phyloP scores from a whole-genome alignment of 1,140 invertebrate species.

The Onthophagus taurus region DNA sequence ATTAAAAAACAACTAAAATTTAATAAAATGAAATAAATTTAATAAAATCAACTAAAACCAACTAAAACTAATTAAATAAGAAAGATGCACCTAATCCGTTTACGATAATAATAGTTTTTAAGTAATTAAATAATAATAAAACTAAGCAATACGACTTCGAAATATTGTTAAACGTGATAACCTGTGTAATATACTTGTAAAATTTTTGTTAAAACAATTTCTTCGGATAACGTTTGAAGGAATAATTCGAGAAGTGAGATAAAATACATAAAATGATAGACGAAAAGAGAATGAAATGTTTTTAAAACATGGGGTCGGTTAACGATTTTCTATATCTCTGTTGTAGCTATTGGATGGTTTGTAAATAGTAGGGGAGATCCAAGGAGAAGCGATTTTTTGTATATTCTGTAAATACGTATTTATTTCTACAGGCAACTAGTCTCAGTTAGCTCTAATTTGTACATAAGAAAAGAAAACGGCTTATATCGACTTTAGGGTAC shows the following conservation, averaged over 20 bases:
- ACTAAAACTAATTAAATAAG: slow-evolving; percentile 4
- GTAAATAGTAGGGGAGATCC: slow-evolving; percentile 5
- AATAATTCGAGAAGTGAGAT: neutral
- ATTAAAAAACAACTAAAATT: slow-evolving; percentile 18
- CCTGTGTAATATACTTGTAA: neutral
- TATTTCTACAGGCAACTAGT: slow-evolving; percentile 26
- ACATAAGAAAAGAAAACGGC: slow-evolving; percentile 9
- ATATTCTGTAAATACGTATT: slow-evolving; percentile 28
- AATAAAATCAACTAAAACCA: neutral
- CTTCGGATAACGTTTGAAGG: too few species aligned
- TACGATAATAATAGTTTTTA: too few species aligned
- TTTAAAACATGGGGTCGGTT: too few species aligned
- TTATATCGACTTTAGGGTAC: slow-evolving; percentile 1
- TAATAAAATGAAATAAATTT: slow-evolving; percentile 7
- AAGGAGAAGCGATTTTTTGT: slow-evolving; percentile 14
- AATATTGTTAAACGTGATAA: neutral
- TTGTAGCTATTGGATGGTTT: neutral
- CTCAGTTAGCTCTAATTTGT: slow-evolving; percentile 14
- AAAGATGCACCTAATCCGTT: too few species aligned
- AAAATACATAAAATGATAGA: slow-evolving; percentile 9
- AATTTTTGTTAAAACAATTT: too few species aligned
- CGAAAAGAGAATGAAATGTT: neutral
- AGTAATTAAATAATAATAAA: too few species aligned
- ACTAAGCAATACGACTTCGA: too few species aligned
- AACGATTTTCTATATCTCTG: too few species aligned